These are phyloP conservation scores for Tyrannus savana DNA, from an alignment of 2,113 vertebrate genomes.

Conservation along the genomic window DNA sequence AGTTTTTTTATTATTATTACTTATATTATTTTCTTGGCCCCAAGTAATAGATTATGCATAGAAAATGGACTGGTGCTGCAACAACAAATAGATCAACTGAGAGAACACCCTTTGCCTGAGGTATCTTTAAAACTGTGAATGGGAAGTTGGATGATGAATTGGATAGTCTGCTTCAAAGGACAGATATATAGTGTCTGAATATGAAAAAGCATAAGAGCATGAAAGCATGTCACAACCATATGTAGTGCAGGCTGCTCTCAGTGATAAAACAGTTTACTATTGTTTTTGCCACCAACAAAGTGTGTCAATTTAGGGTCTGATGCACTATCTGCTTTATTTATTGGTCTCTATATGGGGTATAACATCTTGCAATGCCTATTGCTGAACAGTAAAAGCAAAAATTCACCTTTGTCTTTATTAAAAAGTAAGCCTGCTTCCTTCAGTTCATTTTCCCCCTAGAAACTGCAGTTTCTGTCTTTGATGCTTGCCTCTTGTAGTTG, in stretches of 20 bases:
- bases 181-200: slow-evolving; percentile 58
- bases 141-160: slow-evolving; percentile 54
- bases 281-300: neutral
- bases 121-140: slow-evolving; percentile 20
- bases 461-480: neutral
- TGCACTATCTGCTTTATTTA: neutral
- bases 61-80: slow-evolving; percentile 11
- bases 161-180: slow-evolving; percentile 45
- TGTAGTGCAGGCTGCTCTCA: slow-evolving; percentile 10
- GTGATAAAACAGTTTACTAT: slow-evolving; percentile 42
- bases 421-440: neutral
- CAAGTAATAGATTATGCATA: slow-evolving; percentile 23
- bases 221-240: neutral
- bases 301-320: neutral
- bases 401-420: neutral
- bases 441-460: rapidly evolving
- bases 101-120: slow-evolving; percentile 39
- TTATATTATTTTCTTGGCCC: neutral
- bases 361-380: neutral
- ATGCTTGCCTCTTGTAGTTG: neutral
- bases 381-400: neutral
- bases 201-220: slow-evolving; percentile 40
- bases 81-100: slow-evolving; percentile 30
- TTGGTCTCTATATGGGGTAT: neutral
- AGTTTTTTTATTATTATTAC: neutral